Conservation (phyloP, 2,113 vertebrate species). For the Calyptomena viridis region DNA sequence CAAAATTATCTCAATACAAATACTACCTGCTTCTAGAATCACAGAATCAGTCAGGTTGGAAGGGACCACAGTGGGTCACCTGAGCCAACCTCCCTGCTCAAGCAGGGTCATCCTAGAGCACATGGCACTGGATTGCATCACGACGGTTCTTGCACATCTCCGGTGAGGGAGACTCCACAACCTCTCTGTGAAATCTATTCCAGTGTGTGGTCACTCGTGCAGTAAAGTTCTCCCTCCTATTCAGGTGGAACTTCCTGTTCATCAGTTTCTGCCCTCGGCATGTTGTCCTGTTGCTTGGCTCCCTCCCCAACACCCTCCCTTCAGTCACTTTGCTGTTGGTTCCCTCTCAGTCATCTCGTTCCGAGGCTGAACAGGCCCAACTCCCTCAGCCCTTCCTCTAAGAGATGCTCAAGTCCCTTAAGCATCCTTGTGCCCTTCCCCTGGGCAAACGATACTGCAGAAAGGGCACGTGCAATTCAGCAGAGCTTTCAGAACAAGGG, state of each 20-base stretch:
- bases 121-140: not conserved
- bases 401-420: not conserved
- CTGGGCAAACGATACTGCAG: not conserved
- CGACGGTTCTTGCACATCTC: fast-evolving
- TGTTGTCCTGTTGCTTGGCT: not conserved
- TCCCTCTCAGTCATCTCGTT: not conserved
- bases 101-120: not conserved
- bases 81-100: not conserved
- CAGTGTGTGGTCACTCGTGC: not conserved
- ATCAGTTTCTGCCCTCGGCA: not conserved
- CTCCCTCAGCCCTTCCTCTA: not conserved
- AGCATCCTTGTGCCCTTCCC: not conserved
- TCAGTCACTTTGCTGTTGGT: no score
- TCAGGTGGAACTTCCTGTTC: not conserved
- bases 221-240: not conserved
- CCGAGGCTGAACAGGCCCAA: not conserved
- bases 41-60: not conserved
- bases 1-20: not conserved
- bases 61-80: not conserved
- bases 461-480: not conserved
- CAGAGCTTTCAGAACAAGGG: not conserved
- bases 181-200: not conserved
- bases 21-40: not conserved
- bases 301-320: not conserved
- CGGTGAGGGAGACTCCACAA: not conserved